phyloP scores from a whole-genome alignment of 1,140 invertebrate genomes.

The Drosophila ambigua region DNA sequence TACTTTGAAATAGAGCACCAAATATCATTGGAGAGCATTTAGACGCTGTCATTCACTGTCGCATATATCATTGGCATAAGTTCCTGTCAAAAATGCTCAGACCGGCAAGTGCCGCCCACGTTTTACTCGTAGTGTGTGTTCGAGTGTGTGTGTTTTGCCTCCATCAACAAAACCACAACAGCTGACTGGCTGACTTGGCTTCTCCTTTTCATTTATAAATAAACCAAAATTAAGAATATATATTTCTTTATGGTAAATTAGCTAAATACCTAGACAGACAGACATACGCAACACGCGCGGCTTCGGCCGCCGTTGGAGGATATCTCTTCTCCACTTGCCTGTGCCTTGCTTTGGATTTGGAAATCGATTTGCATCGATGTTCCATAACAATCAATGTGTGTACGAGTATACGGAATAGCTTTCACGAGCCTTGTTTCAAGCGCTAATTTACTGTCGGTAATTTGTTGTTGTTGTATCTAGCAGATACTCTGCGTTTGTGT shows the following conservation, averaged over 20 bases:
- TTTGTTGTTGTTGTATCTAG: conserved; percentile 26
- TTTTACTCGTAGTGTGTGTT: conserved; percentile 24
- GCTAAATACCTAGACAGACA: conserved; percentile 20
- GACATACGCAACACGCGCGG: too few relatives aligned
- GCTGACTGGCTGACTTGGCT: conserved; percentile 64
- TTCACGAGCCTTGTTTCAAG: conserved; percentile 26
- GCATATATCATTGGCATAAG: conserved; percentile 46
- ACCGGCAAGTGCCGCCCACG: conserved; percentile 56
- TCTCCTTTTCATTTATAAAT: conserved; percentile 61
- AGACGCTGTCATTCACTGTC: conserved; percentile 35
- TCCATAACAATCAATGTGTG: conserved; percentile 45
- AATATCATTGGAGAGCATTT: conserved; percentile 12
- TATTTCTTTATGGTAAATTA: conserved; percentile 60
- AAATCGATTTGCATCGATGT: conserved; percentile 35
- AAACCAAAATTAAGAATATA: conserved; percentile 54
- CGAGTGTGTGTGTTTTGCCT: too few relatives aligned
- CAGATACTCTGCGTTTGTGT: conserved; percentile 25
- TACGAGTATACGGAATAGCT: conserved; percentile 27
- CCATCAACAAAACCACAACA: conserved; percentile 62
- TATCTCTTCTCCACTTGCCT: too few relatives aligned
- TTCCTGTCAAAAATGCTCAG: conserved; percentile 26
- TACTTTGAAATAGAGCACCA: neutral
- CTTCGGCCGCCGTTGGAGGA: too few relatives aligned
- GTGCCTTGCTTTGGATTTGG: too few relatives aligned
- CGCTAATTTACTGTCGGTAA: conserved; percentile 42